Evolutionary conservation across 2,797 vertebrate genomes (phyloP).

Genomic region (Falco concolor): DNA sequence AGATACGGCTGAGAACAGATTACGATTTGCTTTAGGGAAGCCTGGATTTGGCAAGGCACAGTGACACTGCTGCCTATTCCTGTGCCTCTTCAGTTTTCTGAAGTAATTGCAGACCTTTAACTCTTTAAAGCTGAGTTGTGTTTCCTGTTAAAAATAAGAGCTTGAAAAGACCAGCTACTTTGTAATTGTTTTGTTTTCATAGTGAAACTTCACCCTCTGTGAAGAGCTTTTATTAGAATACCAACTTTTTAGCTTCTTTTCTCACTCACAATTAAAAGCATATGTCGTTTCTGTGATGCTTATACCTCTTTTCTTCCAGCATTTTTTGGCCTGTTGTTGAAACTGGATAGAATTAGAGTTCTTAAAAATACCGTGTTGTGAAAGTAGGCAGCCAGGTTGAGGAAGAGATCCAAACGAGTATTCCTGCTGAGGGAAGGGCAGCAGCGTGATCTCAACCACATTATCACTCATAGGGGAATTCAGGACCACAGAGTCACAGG

Average conservation of each 20-base stretch:
- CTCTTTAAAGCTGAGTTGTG: not conserved
- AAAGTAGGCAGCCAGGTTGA: not conserved
- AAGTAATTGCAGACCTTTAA: not conserved
- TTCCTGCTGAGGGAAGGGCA: not conserved
- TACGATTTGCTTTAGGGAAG: not conserved
- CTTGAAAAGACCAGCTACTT: not conserved
- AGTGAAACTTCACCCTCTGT: not conserved
- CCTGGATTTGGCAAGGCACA: not conserved
- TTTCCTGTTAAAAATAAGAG: not conserved
- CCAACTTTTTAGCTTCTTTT: not conserved
- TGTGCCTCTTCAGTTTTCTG: not conserved
- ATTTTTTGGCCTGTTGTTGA: not conserved
- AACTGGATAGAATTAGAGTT: not conserved
- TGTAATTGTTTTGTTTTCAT: not conserved
- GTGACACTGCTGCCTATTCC: not conserved
- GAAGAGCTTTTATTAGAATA: not conserved
- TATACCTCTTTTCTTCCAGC: not conserved
- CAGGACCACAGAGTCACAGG: not conserved
- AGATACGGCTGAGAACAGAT: not conserved
- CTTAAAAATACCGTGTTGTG: not conserved
- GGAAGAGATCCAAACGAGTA: not conserved
- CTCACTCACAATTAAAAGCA: not conserved
- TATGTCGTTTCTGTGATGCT: not conserved
- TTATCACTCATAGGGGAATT: not conserved
- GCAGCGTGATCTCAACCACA: not conserved